phyloP scores from a whole-genome alignment of 1,140 invertebrate species.

The Macrobrachium nipponense region DNA sequence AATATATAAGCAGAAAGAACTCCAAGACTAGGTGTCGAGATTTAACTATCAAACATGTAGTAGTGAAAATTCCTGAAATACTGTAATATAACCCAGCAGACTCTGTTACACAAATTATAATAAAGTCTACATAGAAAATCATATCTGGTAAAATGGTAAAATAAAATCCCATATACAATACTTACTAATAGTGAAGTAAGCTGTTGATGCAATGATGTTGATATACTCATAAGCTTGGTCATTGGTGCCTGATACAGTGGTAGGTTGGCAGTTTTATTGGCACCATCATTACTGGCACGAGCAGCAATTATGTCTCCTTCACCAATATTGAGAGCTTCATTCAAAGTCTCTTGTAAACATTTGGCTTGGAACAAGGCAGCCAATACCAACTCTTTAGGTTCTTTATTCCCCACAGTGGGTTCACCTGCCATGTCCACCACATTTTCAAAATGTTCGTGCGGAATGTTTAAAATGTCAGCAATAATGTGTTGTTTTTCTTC shows the following conservation, averaged over 20 bases:
- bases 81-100: too few relatives aligned
- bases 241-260: slow-evolving; percentile 60
- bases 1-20: too few relatives aligned
- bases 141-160: too few relatives aligned
- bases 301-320: slow-evolving; percentile 66
- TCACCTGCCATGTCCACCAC: slow-evolving; percentile 76
- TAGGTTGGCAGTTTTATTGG: slow-evolving; percentile 26
- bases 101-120: too few relatives aligned
- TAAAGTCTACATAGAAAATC: too few relatives aligned
- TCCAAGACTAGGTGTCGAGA: too few relatives aligned
- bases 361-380: slow-evolving; percentile 80
- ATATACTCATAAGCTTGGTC: slow-evolving; percentile 58
- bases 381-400: slow-evolving; percentile 78
- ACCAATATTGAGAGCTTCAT: slow-evolving; percentile 62
- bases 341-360: slow-evolving; percentile 65
- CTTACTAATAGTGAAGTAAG: slow-evolving; percentile 63
- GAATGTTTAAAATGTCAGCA: slow-evolving; percentile 81
- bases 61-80: too few relatives aligned
- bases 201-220: slow-evolving; percentile 54
- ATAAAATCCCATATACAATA: slow-evolving; percentile 34
- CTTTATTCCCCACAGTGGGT: slow-evolving; percentile 70
- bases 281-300: slow-evolving; percentile 51
- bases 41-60: too few relatives aligned
- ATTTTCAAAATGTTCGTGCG: slow-evolving; percentile 77
- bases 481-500: slow-evolving; percentile 81